phyloP scores from a whole-genome alignment of 1,140 invertebrate species.

The Pantala flavescens region DNA sequence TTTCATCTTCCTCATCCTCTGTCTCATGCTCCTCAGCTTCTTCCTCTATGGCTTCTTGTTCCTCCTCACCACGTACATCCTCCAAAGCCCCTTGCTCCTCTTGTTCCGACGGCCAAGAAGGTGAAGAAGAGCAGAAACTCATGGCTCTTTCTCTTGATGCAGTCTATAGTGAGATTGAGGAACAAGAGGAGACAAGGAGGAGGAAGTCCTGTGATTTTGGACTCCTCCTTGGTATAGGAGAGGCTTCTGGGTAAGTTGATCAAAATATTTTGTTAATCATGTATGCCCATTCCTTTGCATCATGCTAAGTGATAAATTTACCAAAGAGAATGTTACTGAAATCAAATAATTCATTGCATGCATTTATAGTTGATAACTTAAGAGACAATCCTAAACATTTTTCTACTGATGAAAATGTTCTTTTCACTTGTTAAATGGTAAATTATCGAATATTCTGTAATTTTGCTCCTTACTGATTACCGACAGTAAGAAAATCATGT shows the following conservation, averaged over 20 bases:
- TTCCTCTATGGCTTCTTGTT: neutral
- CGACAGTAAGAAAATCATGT: too few relatives aligned
- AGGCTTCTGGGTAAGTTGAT: neutral
- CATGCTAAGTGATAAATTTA: too few relatives aligned
- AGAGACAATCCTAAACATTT: too few relatives aligned
- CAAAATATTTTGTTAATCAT: too few relatives aligned
- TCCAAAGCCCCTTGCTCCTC: slow-evolving; percentile 27
- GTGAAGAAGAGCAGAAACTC: slow-evolving; percentile 25
- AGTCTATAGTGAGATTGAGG: slow-evolving; percentile 23
- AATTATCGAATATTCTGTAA: too few relatives aligned
- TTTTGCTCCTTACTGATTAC: too few relatives aligned
- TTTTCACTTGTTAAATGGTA: too few relatives aligned
- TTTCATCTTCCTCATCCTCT: neutral
- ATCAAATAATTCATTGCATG: too few relatives aligned
- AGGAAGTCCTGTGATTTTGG: slow-evolving; percentile 21
- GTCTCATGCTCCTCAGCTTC: neutral
- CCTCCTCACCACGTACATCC: slow-evolving; percentile 13
- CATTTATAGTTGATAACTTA: too few relatives aligned
- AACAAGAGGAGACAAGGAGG: slow-evolving; percentile 19
- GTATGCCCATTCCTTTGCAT: too few relatives aligned
- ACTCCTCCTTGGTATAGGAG: neutral
- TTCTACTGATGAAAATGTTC: too few relatives aligned
- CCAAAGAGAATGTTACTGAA: too few relatives aligned
- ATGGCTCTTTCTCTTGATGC: slow-evolving; percentile 13
- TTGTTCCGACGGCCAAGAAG: slow-evolving; percentile 24